phyloP scores from a whole-genome alignment of 2,888 invertebrate species.

The Scaptomyza caliginosa region DNA sequence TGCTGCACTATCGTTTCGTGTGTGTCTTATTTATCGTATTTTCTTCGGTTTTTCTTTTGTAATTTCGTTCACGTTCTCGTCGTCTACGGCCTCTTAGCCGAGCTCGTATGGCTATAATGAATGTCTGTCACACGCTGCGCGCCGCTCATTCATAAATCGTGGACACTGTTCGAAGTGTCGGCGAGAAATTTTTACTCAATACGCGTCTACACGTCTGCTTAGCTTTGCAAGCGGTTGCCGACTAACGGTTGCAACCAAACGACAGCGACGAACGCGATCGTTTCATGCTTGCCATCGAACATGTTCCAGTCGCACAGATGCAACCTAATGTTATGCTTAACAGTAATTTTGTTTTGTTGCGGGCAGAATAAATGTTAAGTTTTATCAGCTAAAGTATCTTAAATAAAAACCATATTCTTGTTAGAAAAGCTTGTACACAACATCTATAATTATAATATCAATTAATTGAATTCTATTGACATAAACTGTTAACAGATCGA shows the following conservation, averaged over 20 bases:
- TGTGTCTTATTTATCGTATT: conserved; percentile 60
- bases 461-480: not conserved
- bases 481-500: conserved; percentile 21
- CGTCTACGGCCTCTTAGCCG: conserved; percentile 26
- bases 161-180: conserved; percentile 25
- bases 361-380: too few relatives aligned
- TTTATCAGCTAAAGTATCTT: not conserved
- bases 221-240: conserved; percentile 74
- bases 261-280: conserved; percentile 35
- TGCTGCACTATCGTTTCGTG: conserved; percentile 51
- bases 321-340: conserved; percentile 17
- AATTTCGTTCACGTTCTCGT: conserved; percentile 74
- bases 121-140: conserved; percentile 58
- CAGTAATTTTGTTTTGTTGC: conserved; percentile 1
- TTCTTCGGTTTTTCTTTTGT: conserved; percentile 55
- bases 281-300: conserved; percentile 42
- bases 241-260: conserved; percentile 57
- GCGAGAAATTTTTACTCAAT: conserved; percentile 6
- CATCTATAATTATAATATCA: not conserved
- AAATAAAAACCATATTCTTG: too few relatives aligned
- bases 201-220: conserved; percentile 53
- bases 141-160: conserved; percentile 74
- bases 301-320: conserved; percentile 31
- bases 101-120: conserved; percentile 24
- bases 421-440: too few relatives aligned